Evolutionary conservation across 1,140 invertebrate species (phyloP).

Genomic region (Notospermus geniculatus): DNA sequence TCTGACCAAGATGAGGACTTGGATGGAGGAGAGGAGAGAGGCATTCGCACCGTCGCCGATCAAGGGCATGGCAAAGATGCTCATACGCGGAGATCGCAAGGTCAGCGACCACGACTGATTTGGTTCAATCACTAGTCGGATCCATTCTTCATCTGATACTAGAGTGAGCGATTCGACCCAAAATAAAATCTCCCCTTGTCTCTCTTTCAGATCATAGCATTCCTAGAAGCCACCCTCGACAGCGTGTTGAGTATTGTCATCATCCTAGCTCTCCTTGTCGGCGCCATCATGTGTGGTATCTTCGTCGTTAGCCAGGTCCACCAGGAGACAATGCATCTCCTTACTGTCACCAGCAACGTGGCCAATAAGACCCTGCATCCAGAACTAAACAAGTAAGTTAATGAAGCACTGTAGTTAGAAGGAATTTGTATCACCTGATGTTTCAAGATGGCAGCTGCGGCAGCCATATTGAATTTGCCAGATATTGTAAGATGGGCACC

Average conservation of each 20-base stretch:
- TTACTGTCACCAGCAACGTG: constrained; percentile 83
- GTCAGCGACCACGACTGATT: too few relatives aligned
- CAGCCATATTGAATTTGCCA: too few relatives aligned
- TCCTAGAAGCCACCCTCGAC: constrained; percentile 57
- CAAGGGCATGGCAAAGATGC: constrained; percentile 56
- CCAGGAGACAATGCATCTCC: constrained; percentile 88
- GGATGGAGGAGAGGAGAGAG: constrained; percentile 41
- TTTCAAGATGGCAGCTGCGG: too few relatives aligned
- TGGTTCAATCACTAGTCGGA: too few relatives aligned
- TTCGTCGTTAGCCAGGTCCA: constrained; percentile 71
- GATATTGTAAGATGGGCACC: too few relatives aligned
- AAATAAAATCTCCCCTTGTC: too few relatives aligned
- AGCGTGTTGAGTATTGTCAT: constrained; percentile 58
- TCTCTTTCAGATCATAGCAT: constrained; percentile 50
- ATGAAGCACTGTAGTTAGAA: too few relatives aligned
- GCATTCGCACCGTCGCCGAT: constrained; percentile 60
- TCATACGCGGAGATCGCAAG: constrained; percentile 64
- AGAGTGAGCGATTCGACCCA: too few relatives aligned
- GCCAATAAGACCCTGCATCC: constrained; percentile 88
- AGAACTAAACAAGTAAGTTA: constrained; percentile 62
- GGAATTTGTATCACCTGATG: too few relatives aligned
- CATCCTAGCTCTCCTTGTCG: constrained; percentile 56
- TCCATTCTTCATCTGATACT: too few relatives aligned
- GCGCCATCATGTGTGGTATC: constrained; percentile 53
- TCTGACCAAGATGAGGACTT: constrained; percentile 22